Evolutionary conservation across 2,113 vertebrate species (phyloP), one percentile per base, ranked within the genome.

Genomic region (Pluvialis apricaria): DNA sequence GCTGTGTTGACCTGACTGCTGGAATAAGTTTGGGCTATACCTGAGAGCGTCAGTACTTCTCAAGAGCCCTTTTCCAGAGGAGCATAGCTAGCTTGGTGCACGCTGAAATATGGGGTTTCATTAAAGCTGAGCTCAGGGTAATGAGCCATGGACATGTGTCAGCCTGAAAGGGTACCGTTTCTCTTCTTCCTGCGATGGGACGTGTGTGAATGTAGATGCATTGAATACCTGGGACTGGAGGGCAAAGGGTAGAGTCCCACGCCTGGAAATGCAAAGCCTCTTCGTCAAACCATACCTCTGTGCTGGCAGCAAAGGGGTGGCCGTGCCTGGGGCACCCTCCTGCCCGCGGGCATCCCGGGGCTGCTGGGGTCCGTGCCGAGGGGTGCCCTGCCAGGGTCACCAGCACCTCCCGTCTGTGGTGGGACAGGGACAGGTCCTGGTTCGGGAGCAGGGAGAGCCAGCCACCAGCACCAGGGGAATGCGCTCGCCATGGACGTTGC

Each of bases 401-500:
- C 52, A 44, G 36, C 36, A 24, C 25, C 34, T 78, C 51, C 54
- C 0, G 0, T 2, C 57, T 10, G 21, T 0, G 5, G 32, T 31
- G 55, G 7, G 55, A 6, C 2, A 5, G 65, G 64, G 24, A 5
- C 2, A 0, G 6, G 1, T 9, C 17, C 55, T 15, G 60, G 1
- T 11, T 3, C 38, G 64, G 64, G 47, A 66, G 55, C 42, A n/a
- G 58, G 70, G 52, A 31, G 28, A 26, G 29, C 1, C 19, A 38
- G 66, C 77, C 2, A 1, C 2, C 16, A 28, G 71, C 51, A 8
- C 12, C 31, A 4, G 49, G 11, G 66, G 8, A 44, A 31, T 0
- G 5, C 6, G 13, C 38, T 82, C 0, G 0, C 34, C 16, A 1
- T 0, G 8, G 52, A 7, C 1, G 0, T 9, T 40, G 69, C 72